A percentile compares a stretch with the other conserved stretches of the same genome.
phyloP scores from a whole-genome alignment of 2,797 vertebrate genomes.

The Xiphophorus birchmanni region DNA sequence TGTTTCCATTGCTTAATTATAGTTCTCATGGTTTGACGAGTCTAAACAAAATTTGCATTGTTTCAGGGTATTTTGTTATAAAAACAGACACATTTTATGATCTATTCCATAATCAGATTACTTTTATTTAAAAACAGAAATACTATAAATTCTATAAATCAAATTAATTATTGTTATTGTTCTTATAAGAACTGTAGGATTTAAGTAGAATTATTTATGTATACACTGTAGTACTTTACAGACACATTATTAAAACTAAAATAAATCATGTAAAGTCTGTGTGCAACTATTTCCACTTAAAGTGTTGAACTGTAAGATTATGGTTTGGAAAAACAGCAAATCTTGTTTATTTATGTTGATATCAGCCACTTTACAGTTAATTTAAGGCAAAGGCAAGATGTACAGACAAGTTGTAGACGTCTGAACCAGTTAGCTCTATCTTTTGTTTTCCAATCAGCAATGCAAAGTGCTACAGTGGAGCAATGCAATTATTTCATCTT shows the following conservation, averaged over 20 bases:
- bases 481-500: slow-evolving; percentile 11
- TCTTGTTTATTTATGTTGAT: no score
- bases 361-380: no score
- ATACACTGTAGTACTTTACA: not conserved
- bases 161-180: not conserved
- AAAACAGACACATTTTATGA: no score
- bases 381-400: not conserved
- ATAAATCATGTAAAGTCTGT: not conserved
- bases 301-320: not conserved
- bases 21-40: not conserved
- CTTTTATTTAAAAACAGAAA: not conserved
- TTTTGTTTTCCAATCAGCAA: slow-evolving; percentile 11
- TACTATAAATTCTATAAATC: not conserved
- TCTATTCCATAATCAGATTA: not conserved
- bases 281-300: not conserved
- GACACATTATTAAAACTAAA: not conserved
- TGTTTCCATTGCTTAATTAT: not conserved
- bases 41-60: not conserved
- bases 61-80: not conserved
- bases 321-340: no score
- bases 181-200: not conserved
- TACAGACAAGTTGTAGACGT: not conserved
- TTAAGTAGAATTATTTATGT: not conserved
- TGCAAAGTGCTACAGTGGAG: slow-evolving; percentile 25
- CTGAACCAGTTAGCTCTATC: not conserved